Percentiles rank a stretch among this genome's conserved stretches.
phyloP scores from a whole-genome alignment of 2,888 invertebrate genomes.

The Leptinotarsa tumamoca region DNA sequence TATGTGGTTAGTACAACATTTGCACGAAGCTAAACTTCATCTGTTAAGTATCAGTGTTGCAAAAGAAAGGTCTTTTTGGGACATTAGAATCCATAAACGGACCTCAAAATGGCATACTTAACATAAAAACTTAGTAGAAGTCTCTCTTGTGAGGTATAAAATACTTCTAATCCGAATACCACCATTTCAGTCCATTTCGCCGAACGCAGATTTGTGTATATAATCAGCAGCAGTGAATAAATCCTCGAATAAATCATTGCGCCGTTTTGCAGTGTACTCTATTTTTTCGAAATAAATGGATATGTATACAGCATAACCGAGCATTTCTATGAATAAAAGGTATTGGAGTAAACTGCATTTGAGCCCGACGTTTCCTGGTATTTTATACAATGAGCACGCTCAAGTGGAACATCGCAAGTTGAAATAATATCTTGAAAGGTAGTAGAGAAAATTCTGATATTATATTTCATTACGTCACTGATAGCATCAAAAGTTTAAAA shows the following conservation, averaged over 20 bases:
- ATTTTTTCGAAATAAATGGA: neutral
- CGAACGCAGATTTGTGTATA: neutral
- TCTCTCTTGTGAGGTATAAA: too few relatives aligned
- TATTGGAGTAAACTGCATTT: neutral
- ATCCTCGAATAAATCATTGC: neutral
- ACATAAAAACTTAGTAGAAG: too few relatives aligned
- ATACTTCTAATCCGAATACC: too few relatives aligned
- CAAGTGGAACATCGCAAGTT: conserved; percentile 19
- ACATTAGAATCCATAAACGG: too few relatives aligned
- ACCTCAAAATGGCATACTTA: too few relatives aligned
- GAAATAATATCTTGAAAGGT: conserved; percentile 8
- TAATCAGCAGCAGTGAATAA: neutral
- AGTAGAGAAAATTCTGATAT: neutral
- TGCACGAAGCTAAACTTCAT: too few relatives aligned
- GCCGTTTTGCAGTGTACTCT: neutral
- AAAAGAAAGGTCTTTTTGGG: too few relatives aligned
- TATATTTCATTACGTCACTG: neutral
- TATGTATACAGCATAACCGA: neutral
- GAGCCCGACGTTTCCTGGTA: conserved; percentile 20
- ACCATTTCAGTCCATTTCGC: too few relatives aligned
- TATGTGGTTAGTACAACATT: too few relatives aligned
- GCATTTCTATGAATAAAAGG: conserved; percentile 1
- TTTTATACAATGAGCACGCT: conserved; percentile 23
- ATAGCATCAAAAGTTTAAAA: neutral
- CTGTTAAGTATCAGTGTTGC: too few relatives aligned